These are phyloP conservation scores for Mixornis gularis DNA, from an alignment of 2,113 vertebrate genomes.

Conservation along the genomic window DNA sequence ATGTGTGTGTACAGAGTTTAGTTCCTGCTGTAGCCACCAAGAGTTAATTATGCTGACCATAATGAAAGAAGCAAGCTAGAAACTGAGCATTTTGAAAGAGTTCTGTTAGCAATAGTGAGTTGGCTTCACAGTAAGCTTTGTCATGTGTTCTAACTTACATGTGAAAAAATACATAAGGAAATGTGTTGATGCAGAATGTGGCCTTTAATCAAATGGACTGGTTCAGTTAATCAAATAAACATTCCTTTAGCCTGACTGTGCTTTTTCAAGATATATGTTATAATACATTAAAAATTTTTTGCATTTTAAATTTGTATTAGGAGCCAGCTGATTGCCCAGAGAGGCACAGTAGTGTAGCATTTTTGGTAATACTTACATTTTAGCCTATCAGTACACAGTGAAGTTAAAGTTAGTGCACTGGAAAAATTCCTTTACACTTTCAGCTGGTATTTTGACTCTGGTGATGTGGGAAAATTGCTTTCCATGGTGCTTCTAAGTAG, in stretches of 20 bases:
- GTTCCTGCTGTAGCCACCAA: neutral
- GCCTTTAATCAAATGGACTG: neutral
- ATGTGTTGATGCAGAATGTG: neutral
- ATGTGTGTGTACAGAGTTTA: neutral
- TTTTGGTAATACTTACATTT: neutral
- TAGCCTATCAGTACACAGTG: neutral
- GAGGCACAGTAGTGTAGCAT: neutral
- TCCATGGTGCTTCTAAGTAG: neutral
- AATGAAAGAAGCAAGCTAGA: neutral
- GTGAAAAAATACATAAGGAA: neutral
- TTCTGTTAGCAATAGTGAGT: neutral
- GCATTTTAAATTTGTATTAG: neutral
- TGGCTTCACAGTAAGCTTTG: neutral
- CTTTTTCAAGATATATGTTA: neutral
- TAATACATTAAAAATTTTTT: neutral
- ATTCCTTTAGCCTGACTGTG: neutral
- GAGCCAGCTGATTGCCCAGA: neutral
- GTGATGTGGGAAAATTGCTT: neutral
- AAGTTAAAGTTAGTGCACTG: neutral
- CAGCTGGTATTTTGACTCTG: neutral
- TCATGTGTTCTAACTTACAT: neutral
- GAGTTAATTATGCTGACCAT: neutral
- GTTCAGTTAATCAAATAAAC: neutral
- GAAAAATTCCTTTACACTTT: neutral
- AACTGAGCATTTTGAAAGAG: neutral